Percentiles rank a stretch among this genome's conserved stretches.
Evolutionary conservation across 2,888 invertebrate genomes (phyloP).

Genomic region (Ophion costatus): DNA sequence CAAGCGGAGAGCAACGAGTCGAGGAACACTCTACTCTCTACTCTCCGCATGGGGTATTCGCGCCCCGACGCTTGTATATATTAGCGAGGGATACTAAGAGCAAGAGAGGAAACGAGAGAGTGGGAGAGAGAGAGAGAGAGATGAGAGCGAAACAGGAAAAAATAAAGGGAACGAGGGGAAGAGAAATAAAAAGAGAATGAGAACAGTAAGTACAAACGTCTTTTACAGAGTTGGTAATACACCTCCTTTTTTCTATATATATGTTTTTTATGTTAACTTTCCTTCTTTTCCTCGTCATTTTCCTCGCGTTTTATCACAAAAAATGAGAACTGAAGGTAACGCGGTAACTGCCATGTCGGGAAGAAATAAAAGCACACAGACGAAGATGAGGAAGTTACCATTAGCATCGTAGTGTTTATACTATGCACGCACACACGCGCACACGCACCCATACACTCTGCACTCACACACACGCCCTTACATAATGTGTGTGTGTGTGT

Average conservation of each 20-base stretch:
- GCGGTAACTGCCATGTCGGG: slow-evolving; percentile 10
- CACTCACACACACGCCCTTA: too few species aligned
- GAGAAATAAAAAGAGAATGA: slow-evolving; percentile 18
- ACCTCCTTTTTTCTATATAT: neutral
- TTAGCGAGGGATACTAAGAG: neutral
- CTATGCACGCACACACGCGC: neutral
- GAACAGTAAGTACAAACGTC: slow-evolving; percentile 16
- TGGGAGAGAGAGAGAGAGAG: neutral
- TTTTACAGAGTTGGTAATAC: slow-evolving; percentile 35
- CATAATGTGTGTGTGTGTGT: too few species aligned
- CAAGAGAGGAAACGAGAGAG: neutral
- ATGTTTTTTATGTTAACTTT: neutral
- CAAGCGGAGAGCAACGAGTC: slow-evolving; percentile 25
- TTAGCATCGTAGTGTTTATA: slow-evolving; percentile 23
- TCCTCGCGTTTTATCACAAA: slow-evolving; percentile 3
- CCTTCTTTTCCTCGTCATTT: slow-evolving; percentile 15
- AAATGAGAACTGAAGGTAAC: slow-evolving; percentile 44
- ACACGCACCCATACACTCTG: neutral
- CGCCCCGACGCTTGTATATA: slow-evolving; percentile 24
- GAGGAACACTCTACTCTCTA: too few species aligned
- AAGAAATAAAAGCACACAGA: slow-evolving; percentile 34
- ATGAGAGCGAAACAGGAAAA: neutral
- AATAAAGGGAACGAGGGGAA: neutral
- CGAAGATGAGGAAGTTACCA: slow-evolving; percentile 42
- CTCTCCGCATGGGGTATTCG: slow-evolving; percentile 32